Conservation (phyloP, 2,888 invertebrate genomes). For the Pyrgus malvae region DNA sequence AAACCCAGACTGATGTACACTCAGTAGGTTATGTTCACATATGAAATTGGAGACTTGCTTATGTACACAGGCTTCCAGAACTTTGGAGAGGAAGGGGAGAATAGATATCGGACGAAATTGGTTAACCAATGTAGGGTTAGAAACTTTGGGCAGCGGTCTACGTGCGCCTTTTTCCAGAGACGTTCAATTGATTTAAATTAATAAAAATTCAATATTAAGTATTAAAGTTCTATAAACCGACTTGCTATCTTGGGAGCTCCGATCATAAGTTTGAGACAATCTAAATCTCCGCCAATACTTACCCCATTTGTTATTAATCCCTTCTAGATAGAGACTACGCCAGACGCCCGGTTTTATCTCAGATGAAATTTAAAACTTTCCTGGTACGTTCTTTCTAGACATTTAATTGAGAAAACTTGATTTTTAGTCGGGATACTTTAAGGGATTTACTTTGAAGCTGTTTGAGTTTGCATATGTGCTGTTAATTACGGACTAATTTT, state of each 20-base stretch:
- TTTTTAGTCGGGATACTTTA: slow-evolving; percentile 56
- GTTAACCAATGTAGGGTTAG: too few relatives aligned
- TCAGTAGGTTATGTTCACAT: too few relatives aligned
- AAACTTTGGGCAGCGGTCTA: too few relatives aligned
- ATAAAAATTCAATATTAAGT: too few relatives aligned
- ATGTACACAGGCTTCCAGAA: too few relatives aligned
- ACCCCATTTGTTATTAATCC: slow-evolving; percentile 65
- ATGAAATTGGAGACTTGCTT: too few relatives aligned
- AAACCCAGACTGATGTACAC: too few relatives aligned
- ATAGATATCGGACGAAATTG: too few relatives aligned
- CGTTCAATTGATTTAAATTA: too few relatives aligned
- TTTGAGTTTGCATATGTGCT: slow-evolving; percentile 21
- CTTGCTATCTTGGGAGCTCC: slow-evolving; percentile 9
- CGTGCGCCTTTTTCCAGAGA: too few relatives aligned
- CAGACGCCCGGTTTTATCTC: slow-evolving; percentile 69
- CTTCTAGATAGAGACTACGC: slow-evolving; percentile 54
- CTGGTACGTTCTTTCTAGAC: slow-evolving; percentile 59
- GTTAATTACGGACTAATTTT: not conserved
- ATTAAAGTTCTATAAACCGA: slow-evolving; percentile 6
- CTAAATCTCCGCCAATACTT: slow-evolving; percentile 45
- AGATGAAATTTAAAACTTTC: slow-evolving; percentile 65
- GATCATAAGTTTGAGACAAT: slow-evolving; percentile 37
- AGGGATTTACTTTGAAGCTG: slow-evolving; percentile 48
- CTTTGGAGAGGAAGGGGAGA: too few relatives aligned
- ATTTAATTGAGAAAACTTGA: slow-evolving; percentile 68